Conservation (phyloP, 2,797 vertebrate genomes). For the Champsocephalus esox region DNA sequence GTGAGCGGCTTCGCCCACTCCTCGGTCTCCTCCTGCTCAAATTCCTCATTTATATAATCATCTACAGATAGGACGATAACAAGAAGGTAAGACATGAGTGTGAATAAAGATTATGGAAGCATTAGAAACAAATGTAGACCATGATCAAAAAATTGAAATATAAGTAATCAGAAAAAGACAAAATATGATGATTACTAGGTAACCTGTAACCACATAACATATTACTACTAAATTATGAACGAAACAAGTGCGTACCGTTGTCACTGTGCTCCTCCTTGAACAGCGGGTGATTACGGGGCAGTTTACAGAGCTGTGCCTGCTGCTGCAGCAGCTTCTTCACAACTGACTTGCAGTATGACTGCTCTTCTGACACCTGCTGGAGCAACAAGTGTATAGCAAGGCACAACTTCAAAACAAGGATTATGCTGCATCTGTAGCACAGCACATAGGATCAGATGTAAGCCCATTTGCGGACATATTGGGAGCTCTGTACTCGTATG, state of each 20-base stretch:
- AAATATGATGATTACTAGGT: background rate
- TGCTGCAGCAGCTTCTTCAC: slow-evolving; percentile 87
- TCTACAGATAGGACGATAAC: slow-evolving; percentile 76
- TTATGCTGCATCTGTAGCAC: background rate
- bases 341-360: slow-evolving; percentile 88
- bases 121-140: background rate
- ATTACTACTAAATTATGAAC: background rate
- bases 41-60: slow-evolving; percentile 81
- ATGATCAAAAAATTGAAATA: background rate
- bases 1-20: slow-evolving; percentile 92
- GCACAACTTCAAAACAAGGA: background rate
- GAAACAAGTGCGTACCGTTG: slow-evolving; percentile 83
- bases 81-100: background rate
- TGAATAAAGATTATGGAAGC: background rate
- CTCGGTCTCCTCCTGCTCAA: slow-evolving; percentile 87
- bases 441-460: background rate
- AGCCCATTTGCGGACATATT: background rate
- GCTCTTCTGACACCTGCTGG: slow-evolving; percentile 87
- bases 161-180: background rate
- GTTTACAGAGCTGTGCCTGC: slow-evolving; percentile 86
- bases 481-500: slow-evolving; percentile 52
- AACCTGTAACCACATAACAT: background rate
- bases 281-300: slow-evolving; percentile 93
- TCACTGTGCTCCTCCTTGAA: slow-evolving; percentile 91
- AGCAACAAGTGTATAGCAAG: slow-evolving; percentile 40